Evolutionary conservation across 2,888 invertebrate species (phyloP).

Genomic region (Agrilus biguttatus): DNA sequence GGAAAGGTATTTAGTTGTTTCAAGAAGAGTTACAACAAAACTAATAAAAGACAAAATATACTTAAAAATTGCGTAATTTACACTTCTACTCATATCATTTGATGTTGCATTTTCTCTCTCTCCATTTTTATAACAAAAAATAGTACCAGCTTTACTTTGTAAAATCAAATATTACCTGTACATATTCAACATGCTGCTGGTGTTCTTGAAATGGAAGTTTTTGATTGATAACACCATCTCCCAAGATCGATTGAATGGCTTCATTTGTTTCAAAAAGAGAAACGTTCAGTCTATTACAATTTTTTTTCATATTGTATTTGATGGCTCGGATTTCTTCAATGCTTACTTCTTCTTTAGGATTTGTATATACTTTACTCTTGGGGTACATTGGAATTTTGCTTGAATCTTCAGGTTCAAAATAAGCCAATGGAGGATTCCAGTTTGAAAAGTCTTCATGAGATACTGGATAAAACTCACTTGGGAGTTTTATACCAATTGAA

Average conservation of each 20-base stretch:
- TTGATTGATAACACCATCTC: slow-evolving; percentile 2
- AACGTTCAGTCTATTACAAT: slow-evolving; percentile 7
- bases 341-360: slow-evolving; percentile 50
- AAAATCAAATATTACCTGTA: too few species aligned
- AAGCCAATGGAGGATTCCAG: slow-evolving; percentile 40
- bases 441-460: slow-evolving; percentile 37
- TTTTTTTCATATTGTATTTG: slow-evolving; percentile 30
- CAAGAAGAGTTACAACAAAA: too few species aligned
- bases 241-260: slow-evolving; percentile 14
- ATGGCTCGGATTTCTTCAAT: slow-evolving; percentile 62
- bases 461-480: slow-evolving; percentile 11
- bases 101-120: too few species aligned
- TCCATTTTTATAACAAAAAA: too few species aligned
- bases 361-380: slow-evolving; percentile 47
- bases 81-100: too few species aligned
- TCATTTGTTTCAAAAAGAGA: slow-evolving; percentile 13
- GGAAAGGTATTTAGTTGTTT: too few species aligned
- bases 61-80: too few species aligned
- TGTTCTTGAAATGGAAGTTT: not conserved
- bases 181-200: not conserved
- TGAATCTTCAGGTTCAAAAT: slow-evolving; percentile 47
- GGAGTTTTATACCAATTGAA: slow-evolving; percentile 12
- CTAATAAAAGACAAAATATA: too few species aligned
- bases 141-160: too few species aligned
- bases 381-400: slow-evolving; percentile 52